Base-by-base conservation (phyloP, 2,113 vertebrate genomes). In the Uria lomvia region DNA sequence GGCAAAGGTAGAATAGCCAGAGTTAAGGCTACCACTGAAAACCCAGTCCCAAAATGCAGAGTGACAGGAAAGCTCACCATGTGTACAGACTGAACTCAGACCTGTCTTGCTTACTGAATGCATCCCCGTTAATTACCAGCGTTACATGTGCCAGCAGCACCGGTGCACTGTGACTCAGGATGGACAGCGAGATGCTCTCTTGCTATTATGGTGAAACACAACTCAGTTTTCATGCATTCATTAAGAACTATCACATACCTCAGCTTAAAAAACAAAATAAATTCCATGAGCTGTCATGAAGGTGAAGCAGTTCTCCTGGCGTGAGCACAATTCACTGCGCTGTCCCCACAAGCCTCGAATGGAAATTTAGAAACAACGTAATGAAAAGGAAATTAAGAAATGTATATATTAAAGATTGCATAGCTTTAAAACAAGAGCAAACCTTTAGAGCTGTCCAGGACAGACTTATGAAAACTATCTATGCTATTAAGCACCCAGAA, bases 351-450 rank as follows among this genome's bases (percentile, higher is more conserved):
- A 76, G 71, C 27, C 53, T 49, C 5, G 0, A 72, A 36, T 60
- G 15, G 55, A 90, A 73, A 80, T 60, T 90, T 49, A 65, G 67
- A 66, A 73, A 79, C 10, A 47, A 24, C 1, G 14, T 50, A 42
- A 86, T 30, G 26, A 88, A 86, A 83, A 84, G 16, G 30, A 83
- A 52, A 92, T 91, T 53, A 80, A 90, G 15, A 73, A 90, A 78
- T 15, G 7, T 26, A 49, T 47, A 6, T 26, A 55, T 17, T 30
- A 32, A 49, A 90, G 47, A 67, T 67, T 26, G 40, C 22, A 71
- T 1, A 53, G 66, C 71, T 52, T 72, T 56, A 75, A 75, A 94
- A 72, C 6, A 43, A 24, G 11, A 76, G 8, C 20, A 89, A 83
- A 36, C 17, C 15, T 76, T 82, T 38, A 62, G 43, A 92, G 66